These are phyloP conservation scores for Nymphalis io DNA, from an alignment of 1,140 invertebrate species.

Conservation along the genomic window DNA sequence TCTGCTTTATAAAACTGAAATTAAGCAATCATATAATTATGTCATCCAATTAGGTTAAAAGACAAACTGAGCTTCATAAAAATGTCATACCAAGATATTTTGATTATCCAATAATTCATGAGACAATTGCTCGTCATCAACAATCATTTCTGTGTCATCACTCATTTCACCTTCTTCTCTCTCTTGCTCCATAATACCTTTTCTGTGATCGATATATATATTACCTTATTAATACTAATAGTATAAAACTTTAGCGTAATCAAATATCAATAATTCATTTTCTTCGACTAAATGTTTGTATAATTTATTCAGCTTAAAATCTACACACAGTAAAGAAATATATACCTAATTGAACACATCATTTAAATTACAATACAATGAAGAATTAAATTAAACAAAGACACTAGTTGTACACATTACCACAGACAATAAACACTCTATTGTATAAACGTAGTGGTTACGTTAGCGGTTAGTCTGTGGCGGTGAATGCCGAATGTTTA, in stretches of 20 bases:
- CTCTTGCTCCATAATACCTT: slow-evolving; percentile 62
- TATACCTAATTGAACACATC: background rate
- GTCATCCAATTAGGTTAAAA: background rate
- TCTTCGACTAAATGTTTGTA: background rate
- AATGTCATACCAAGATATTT: slow-evolving; percentile 53
- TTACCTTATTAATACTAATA: background rate
- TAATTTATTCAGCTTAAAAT: background rate
- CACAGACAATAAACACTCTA: background rate
- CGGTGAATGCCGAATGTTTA: too few relatives aligned
- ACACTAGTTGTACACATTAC: background rate
- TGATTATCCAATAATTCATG: slow-evolving; percentile 31
- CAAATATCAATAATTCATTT: background rate
- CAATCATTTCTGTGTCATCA: slow-evolving; percentile 68
- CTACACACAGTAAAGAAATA: background rate
- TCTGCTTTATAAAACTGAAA: slow-evolving; percentile 75
- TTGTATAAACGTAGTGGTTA: background rate
- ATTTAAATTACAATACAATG: background rate
- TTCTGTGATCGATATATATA: background rate
- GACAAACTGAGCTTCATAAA: background rate
- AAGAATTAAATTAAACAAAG: too few relatives aligned
- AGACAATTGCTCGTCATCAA: slow-evolving; percentile 53
- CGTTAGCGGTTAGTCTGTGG: too few relatives aligned
- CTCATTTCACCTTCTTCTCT: slow-evolving; percentile 82
- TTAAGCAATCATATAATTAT: slow-evolving; percentile 27
- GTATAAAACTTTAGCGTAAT: background rate